Evolutionary conservation across 2,113 vertebrate species (phyloP).

Genomic region (Cynoglossus semilaevis): DNA sequence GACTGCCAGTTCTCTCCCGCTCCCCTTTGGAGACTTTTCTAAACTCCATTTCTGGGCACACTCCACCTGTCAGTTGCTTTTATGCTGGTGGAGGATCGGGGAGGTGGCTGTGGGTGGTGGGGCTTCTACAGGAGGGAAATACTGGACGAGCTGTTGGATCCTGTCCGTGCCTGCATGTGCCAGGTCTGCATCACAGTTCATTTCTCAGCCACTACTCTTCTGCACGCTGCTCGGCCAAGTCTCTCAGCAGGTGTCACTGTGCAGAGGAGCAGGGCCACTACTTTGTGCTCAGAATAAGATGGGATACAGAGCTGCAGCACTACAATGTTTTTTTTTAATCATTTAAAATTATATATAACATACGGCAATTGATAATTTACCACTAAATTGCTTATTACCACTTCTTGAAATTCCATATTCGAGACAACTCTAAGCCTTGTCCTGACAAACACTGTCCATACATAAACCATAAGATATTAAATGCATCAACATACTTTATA

Average conservation of each 20-base stretch:
- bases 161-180: constrained; percentile 52
- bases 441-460: too few relatives aligned
- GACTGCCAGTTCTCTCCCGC: constrained; percentile 41
- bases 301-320: constrained; percentile 1
- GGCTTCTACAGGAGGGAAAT: neutral
- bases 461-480: too few relatives aligned
- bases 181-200: constrained; percentile 63
- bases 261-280: constrained; percentile 44
- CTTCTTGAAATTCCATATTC: too few relatives aligned
- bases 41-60: constrained; percentile 55
- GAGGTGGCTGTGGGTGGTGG: constrained; percentile 13
- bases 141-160: constrained; percentile 53
- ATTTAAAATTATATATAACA: too few relatives aligned
- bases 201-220: constrained; percentile 57
- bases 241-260: constrained; percentile 68
- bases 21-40: constrained; percentile 49
- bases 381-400: too few relatives aligned
- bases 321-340: too few relatives aligned
- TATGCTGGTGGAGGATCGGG: constrained; percentile 36
- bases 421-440: too few relatives aligned
- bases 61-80: constrained; percentile 73
- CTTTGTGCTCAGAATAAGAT: constrained; percentile 40
- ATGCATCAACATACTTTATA: too few relatives aligned
- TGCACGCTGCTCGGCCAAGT: constrained; percentile 61
- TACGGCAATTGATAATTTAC: too few relatives aligned